phyloP scores from a whole-genome alignment of 2,888 invertebrate genomes.

The Neria commutata region DNA sequence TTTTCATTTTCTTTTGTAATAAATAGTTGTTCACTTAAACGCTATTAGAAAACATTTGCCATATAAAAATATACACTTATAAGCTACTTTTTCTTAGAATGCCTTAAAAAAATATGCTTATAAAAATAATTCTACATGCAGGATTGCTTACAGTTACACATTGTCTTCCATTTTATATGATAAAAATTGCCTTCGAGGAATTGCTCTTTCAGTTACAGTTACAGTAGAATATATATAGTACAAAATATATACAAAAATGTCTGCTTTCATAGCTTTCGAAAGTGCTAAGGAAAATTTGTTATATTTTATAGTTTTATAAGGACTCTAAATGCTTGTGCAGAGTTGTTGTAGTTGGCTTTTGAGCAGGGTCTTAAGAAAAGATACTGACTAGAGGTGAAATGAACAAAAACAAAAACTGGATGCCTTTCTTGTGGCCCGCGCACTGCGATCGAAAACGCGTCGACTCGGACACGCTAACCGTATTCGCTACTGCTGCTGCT shows the following conservation, averaged over 20 bases:
- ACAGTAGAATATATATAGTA: neutral
- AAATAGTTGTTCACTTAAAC: constrained; percentile 50
- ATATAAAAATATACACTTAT: constrained; percentile 38
- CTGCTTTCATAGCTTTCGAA: neutral
- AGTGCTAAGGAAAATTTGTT: neutral
- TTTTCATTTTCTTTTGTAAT: constrained; percentile 38
- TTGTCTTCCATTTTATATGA: constrained; percentile 31
- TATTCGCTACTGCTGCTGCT: constrained; percentile 4
- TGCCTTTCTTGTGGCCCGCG: constrained; percentile 5
- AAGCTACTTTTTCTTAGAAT: neutral
- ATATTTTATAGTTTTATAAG: neutral
- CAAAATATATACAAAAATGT: neutral
- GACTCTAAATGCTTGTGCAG: neutral
- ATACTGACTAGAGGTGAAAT: neutral
- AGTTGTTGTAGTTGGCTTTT: neutral
- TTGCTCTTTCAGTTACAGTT: neutral
- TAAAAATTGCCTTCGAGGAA: neutral
- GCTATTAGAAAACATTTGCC: constrained; percentile 52
- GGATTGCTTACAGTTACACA: constrained; percentile 20
- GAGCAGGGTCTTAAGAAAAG: neutral
- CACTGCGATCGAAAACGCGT: constrained; percentile 8
- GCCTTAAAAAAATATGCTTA: neutral
- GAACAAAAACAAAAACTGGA: too few relatives aligned
- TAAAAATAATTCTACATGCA: neutral
- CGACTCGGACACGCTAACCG: neutral